Evolutionary conservation across 2,113 vertebrate species (phyloP).

Genomic region (Gnathonemus longibarbis): DNA sequence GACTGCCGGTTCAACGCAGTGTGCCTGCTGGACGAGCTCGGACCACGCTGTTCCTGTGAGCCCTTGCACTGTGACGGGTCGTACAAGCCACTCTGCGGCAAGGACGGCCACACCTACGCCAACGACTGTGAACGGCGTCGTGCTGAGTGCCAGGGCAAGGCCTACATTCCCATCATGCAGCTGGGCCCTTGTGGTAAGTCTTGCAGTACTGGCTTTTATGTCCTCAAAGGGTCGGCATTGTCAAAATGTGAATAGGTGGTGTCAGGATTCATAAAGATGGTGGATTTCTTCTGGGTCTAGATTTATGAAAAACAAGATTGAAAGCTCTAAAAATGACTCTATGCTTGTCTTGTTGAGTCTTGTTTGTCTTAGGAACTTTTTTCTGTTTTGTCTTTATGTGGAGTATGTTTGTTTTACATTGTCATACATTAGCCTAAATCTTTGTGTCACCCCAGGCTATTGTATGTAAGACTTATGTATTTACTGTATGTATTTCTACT

Average conservation of each 20-base stretch:
- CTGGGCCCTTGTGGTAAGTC: conserved; percentile 88
- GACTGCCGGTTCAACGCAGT: conserved; percentile 70
- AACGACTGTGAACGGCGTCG: conserved; percentile 75
- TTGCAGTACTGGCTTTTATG: background rate
- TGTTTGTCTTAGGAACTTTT: background rate
- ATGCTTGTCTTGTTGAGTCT: background rate
- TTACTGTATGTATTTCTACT: conserved; percentile 38
- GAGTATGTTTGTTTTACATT: background rate
- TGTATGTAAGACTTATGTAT: conserved; percentile 32
- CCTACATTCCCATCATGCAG: conserved; percentile 63
- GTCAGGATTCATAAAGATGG: background rate
- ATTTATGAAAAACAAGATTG: background rate
- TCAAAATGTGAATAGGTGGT: background rate
- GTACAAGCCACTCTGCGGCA: conserved; percentile 77
- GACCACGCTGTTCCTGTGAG: conserved; percentile 78
- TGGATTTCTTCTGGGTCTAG: background rate
- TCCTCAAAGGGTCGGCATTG: background rate
- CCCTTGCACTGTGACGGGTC: conserved; percentile 75
- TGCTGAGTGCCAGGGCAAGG: conserved; percentile 71
- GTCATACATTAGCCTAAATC: conserved; percentile 22
- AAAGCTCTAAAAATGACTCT: background rate
- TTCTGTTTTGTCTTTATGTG: background rate
- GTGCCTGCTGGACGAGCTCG: conserved; percentile 73
- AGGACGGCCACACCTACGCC: conserved; percentile 70
- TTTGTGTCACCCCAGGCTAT: conserved; percentile 22